Base-by-base conservation (phyloP, 2,888 invertebrate species). In the Cryptus viduatorius region DNA sequence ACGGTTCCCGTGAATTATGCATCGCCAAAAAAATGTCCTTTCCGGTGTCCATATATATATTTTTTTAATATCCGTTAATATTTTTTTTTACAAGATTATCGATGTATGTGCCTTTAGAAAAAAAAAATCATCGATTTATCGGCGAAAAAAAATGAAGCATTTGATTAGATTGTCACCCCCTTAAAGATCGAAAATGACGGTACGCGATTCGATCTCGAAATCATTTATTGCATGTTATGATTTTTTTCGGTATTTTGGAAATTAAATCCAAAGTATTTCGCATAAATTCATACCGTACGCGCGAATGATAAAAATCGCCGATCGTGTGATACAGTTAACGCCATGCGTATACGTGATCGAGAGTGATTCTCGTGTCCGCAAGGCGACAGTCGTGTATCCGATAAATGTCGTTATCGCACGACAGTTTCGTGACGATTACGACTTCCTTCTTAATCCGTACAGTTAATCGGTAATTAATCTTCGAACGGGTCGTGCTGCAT, bases 311-410 rank as follows among this genome's bases (percentile, higher is more conserved):
- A 5, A 12, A 44, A 44, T 29, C 44, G 29, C 59, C 42, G 44
- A n/a, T 29, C 14, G 1, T n/a, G 29, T 14, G 59, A 46, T 42
- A 5, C 14, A 53, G 8, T 24, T 10, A 29, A 24, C 19, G 44
- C 2, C 37, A 56, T 12, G 48, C 14, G 76, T 77, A 79, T 77
- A 79, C 79, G 79, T 79, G 79, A 71, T 79, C 48, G 24, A 5
- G 37, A 50, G 50, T 50, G 12, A 42, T 37, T 46, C n/a, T 4
- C 46, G 64, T 64, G 68, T 81, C 61, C 29, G 46, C 12, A 29
- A 78, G 12, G 12, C 31, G 46, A 59, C n/a, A 59, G 48, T 69
- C 46, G 48, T 16, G 31, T 29, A 48, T 48, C 19, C 31, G 46
- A 46, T 46, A 44, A 59, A 61, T 56, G 31, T 50, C 29, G 16